Evolutionary conservation across 2,797 vertebrate genomes (phyloP), one percentile per base, ranked within the genome.

Genomic region (Sebastes reedi): DNA sequence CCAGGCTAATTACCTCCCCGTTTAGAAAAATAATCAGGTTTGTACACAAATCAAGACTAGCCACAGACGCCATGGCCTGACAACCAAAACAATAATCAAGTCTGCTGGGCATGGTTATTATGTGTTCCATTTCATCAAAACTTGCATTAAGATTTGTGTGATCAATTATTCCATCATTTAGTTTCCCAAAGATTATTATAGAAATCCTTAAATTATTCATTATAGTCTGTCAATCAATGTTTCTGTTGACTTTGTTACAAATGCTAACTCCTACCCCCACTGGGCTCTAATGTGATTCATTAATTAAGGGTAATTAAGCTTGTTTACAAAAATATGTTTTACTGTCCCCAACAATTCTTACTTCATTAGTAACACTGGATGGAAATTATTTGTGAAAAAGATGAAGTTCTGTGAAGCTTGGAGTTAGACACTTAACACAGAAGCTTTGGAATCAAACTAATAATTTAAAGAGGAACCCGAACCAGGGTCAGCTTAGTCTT

Each of bases 21-120:
- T 89, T 88, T 79, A 79, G 67, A 88, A 85, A 89, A 90, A 91
- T 87, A 90, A 93, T 90, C 87, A 92, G 84, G 89, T 88, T 88
- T 90, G 76, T 71, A 86, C 82, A 91, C 87, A 89, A 92, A 91
- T 90, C 85, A 89, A 76, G 67, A 84, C 60, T 78, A 80, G 84
- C 80, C 81, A 87, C 30, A 68, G 60, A 87, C 27, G 54, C 59
- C 36, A 62, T 12, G n/a, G 84, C 82, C 80, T 79, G 77, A 82
- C 90, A 91, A 81, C 73, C 56, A 81, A 90, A 89, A 84, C 70
- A 89, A 83, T 84, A 71, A 88, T 84, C 67, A 85, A 75, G 78
- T 88, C 75, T 65, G 74, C 64, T 72, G 75, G 65, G 61, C 65
- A 77, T 36, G 55, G 73, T 81, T 81, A 82, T 81, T 77, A 79